Evolutionary conservation across 2,113 vertebrate genomes (phyloP).

Genomic region (Paraplagusia blochii): DNA sequence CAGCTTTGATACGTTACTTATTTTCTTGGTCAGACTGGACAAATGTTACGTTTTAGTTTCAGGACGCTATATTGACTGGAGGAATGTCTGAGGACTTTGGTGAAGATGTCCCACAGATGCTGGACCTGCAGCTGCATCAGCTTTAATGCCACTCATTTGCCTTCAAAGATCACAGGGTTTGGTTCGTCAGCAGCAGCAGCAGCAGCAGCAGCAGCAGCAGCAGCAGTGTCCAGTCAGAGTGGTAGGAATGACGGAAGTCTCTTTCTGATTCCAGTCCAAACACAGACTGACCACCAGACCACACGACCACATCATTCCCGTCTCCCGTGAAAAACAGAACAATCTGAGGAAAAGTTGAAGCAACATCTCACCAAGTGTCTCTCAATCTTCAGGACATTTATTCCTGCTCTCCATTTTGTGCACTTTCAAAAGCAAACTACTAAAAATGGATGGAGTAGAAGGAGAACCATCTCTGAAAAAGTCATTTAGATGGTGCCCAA

Average conservation of each 20-base stretch:
- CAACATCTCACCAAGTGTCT: background rate
- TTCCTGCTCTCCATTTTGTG: too few species aligned
- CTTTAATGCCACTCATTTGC: constrained; percentile 19
- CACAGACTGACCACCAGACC: constrained; percentile 10
- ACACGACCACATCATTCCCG: background rate
- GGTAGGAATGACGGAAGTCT: constrained; percentile 22
- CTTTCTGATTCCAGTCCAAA: constrained; percentile 28
- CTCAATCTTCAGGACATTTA: too few species aligned
- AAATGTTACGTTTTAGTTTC: too few species aligned
- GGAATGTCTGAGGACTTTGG: constrained; percentile 7
- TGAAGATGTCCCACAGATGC: constrained; percentile 36
- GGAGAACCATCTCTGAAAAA: too few species aligned
- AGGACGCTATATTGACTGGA: too few species aligned
- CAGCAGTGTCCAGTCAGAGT: background rate
- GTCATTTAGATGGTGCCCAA: too few species aligned
- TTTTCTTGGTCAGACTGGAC: too few species aligned
- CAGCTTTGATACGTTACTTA: too few species aligned
- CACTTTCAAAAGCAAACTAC: too few species aligned
- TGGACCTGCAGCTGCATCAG: constrained; percentile 5
- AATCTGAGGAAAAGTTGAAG: background rate
- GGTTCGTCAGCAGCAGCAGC: constrained; percentile 30
- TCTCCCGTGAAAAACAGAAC: constrained; percentile 1
- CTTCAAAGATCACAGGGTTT: constrained; percentile 29
- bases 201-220: constrained; percentile 18
- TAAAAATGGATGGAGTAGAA: too few species aligned